These are phyloP conservation scores for Drosophila melanica DNA, from an alignment of 1,140 invertebrate genomes.

Conservation along the genomic window DNA sequence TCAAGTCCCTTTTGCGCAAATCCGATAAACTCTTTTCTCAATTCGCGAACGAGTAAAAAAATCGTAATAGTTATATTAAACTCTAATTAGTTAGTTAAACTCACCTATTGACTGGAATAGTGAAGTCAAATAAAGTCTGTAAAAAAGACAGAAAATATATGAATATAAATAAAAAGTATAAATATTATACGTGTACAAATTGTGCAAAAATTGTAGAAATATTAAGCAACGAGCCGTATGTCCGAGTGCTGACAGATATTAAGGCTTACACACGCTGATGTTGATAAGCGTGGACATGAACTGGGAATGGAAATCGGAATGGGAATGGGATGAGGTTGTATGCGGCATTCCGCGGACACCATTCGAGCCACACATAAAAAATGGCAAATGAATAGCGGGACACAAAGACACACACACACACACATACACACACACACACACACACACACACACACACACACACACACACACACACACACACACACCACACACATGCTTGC, in stretches of 20 bases:
- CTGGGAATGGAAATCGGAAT: neutral
- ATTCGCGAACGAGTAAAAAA: too few species aligned
- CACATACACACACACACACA: constrained; percentile 4
- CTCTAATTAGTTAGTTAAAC: neutral
- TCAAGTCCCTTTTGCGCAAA: too few species aligned
- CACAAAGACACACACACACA: constrained; percentile 26
- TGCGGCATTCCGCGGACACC: constrained; percentile 32
- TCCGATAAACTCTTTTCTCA: too few species aligned
- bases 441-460: constrained; percentile 18
- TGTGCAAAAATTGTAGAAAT: constrained; percentile 22
- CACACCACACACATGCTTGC: neutral
- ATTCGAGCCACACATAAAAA: constrained; percentile 38
- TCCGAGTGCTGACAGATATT: constrained; percentile 33
- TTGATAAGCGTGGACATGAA: constrained; percentile 33
- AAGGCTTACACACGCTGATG: constrained; percentile 9
- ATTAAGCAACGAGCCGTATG: constrained; percentile 19
- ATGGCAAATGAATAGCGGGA: constrained; percentile 56
- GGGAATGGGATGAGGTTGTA: neutral
- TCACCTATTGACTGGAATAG: constrained; percentile 21
- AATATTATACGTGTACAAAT: constrained; percentile 13
- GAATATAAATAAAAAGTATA: neutral
- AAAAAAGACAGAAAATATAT: constrained; percentile 1
- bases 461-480: constrained; percentile 22
- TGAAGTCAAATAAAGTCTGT: neutral
- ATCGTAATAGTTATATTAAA: neutral